Evolutionary conservation across 2,113 vertebrate genomes (phyloP).

Genomic region (Dendrocopos noguchii): DNA sequence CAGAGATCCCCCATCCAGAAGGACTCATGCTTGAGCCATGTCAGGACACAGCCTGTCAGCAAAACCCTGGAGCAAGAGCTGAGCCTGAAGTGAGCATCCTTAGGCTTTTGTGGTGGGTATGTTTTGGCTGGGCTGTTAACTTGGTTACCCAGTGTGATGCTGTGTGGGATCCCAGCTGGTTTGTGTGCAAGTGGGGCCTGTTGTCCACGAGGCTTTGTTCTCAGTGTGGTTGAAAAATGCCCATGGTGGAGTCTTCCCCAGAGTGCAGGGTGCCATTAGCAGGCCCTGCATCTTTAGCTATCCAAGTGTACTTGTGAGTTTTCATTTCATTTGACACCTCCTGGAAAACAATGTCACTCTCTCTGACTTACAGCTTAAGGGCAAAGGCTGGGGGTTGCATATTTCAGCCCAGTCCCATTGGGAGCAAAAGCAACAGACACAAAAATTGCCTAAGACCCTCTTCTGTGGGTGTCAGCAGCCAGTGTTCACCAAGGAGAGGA

Average conservation of each 20-base stretch:
- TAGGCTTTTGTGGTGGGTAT: not conserved
- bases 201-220: not conserved
- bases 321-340: not conserved
- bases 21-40: not conserved
- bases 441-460: not conserved
- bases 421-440: not conserved
- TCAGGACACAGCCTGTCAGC: not conserved
- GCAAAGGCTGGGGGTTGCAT: not conserved
- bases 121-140: not conserved
- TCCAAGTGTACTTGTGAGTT: not conserved
- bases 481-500: not conserved
- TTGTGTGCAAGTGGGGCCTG: not conserved
- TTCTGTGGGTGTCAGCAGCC: not conserved
- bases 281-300: not conserved
- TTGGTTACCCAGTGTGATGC: not conserved
- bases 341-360: not conserved
- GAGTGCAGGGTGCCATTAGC: not conserved
- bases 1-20: not conserved
- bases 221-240: not conserved
- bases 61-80: not conserved
- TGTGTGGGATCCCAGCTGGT: not conserved
- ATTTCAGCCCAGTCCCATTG: not conserved
- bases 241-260: not conserved
- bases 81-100: not conserved
- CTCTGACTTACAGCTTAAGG: not conserved